A percentile compares a stretch with the other conserved stretches of the same genome.
Evolutionary conservation across 2,113 vertebrate species (phyloP).

Genomic region (Halcyon malimbica): DNA sequence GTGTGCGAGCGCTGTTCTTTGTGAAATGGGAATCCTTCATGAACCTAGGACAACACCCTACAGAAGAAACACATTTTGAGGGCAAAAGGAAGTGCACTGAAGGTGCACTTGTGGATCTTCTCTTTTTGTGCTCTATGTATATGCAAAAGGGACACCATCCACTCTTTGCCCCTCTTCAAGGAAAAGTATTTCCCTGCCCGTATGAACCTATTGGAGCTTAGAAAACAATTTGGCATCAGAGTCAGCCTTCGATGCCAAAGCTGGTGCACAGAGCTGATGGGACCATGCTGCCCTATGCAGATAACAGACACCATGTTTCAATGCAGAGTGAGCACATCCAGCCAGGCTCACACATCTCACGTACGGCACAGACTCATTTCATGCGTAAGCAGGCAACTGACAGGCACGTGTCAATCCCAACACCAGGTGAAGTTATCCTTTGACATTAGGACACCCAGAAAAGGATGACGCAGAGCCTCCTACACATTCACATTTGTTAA

Average conservation of each 20-base stretch:
- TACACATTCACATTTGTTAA: not conserved
- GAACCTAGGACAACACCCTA: not conserved
- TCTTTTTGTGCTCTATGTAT: not conserved
- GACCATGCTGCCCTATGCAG: not conserved
- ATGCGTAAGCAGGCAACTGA: not conserved
- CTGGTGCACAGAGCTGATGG: not conserved
- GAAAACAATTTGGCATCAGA: not conserved
- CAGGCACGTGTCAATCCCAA: not conserved
- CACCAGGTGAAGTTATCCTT: not conserved
- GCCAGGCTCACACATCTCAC: fast-evolving
- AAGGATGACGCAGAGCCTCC: not conserved
- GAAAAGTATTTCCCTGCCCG: not conserved
- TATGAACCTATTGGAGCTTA: not conserved
- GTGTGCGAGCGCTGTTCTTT: no score
- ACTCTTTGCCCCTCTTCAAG: not conserved
- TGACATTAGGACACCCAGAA: not conserved
- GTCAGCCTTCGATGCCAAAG: not conserved
- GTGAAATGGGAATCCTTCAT: no score
- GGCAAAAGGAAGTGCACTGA: not conserved
- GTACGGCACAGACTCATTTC: fast-evolving
- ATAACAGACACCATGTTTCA: not conserved
- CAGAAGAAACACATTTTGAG: not conserved
- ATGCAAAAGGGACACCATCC: not conserved
- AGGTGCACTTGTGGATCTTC: not conserved
- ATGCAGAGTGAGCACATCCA: fast-evolving